Evolutionary conservation across 2,113 vertebrate genomes (phyloP).

Genomic region (Chlorodrepanis virens): DNA sequence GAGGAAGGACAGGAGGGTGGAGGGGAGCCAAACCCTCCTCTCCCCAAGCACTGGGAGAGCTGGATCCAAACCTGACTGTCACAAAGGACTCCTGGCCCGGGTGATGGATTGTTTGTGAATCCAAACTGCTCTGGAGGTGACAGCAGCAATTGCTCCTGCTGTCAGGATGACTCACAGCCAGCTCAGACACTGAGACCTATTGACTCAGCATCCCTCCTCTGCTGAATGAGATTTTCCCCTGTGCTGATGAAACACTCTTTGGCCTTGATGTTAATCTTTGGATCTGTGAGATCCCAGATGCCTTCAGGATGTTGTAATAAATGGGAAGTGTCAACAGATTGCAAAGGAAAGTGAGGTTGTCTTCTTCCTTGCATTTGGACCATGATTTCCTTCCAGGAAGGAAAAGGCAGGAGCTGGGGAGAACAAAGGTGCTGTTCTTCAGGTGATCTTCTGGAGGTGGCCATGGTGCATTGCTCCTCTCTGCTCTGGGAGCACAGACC

Average conservation of each 20-base stretch:
- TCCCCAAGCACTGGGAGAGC: not conserved
- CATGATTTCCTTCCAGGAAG: not conserved
- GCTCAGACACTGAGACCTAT: not conserved
- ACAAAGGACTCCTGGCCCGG: not conserved
- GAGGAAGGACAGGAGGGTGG: not conserved
- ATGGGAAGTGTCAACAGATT: not conserved
- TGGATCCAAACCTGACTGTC: not conserved
- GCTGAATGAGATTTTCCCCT: not conserved
- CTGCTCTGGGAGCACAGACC: not conserved
- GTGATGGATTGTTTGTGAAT: not conserved
- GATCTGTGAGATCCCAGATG: not conserved
- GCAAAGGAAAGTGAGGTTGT: not conserved
- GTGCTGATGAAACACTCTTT: not conserved
- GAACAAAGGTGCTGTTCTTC: not conserved
- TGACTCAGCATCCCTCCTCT: not conserved
- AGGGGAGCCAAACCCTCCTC: not conserved
- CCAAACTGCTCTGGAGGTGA: not conserved
- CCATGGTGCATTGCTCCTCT: not conserved
- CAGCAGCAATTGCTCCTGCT: not conserved
- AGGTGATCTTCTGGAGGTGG: not conserved
- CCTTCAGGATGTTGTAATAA: not conserved
- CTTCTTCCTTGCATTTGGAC: not conserved
- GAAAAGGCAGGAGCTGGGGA: not conserved
- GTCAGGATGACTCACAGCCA: not conserved
- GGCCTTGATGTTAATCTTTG: not conserved